These are phyloP conservation scores for Anadara kagoshimensis DNA, from an alignment of 1,140 invertebrate genomes.

Conservation along the genomic window DNA sequence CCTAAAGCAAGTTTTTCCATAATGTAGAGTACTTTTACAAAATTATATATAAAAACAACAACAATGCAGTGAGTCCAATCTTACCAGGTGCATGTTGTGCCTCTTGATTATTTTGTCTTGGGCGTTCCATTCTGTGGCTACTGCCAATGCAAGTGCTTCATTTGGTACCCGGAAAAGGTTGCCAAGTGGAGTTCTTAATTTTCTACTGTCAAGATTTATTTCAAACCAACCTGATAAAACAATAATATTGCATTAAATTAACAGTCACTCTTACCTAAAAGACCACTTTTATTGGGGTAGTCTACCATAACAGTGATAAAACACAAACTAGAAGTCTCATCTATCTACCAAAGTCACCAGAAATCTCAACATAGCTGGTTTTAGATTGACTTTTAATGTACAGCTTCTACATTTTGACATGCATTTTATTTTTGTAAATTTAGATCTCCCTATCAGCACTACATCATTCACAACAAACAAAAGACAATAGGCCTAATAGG, in stretches of 20 bases:
- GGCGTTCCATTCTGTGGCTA: constrained; percentile 92
- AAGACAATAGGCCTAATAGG: too few species aligned
- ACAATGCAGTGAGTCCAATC: background rate
- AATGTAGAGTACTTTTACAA: constrained; percentile 72
- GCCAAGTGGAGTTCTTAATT: constrained; percentile 91
- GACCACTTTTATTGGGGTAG: too few species aligned
- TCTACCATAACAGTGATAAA: too few species aligned
- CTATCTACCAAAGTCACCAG: too few species aligned
- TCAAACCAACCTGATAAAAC: constrained; percentile 75
- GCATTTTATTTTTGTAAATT: too few species aligned
- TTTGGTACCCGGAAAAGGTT: constrained; percentile 84
- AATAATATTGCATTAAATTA: background rate
- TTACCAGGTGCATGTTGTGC: constrained; percentile 91
- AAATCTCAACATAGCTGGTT: too few species aligned
- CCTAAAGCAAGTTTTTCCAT: background rate
- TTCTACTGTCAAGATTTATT: constrained; percentile 86
- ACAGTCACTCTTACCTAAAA: too few species aligned
- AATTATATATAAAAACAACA: constrained; percentile 60
- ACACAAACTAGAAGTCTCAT: too few species aligned
- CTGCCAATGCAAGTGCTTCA: constrained; percentile 91
- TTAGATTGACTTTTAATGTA: too few species aligned
- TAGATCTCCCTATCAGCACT: too few species aligned
- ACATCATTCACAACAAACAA: too few species aligned
- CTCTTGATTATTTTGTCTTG: constrained; percentile 86
- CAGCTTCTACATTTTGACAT: too few species aligned